These are phyloP conservation scores for Chromoteleia sp. DNA, from an alignment of 2,888 invertebrate genomes.

Conservation along the genomic window DNA sequence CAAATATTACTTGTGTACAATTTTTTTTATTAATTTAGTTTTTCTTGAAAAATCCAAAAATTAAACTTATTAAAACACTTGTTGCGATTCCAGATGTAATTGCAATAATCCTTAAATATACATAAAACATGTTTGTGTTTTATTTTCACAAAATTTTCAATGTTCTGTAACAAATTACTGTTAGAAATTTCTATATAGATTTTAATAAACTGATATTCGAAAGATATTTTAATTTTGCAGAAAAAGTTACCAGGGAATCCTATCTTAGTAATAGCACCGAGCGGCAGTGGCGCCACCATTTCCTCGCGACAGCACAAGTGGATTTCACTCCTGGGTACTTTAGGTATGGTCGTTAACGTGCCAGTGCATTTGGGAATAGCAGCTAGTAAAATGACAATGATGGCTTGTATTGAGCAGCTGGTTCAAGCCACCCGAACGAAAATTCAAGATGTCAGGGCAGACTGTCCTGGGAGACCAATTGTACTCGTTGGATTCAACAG, in stretches of 20 bases:
- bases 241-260: constrained; percentile 89
- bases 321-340: constrained; percentile 88
- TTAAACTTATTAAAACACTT: no score
- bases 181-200: no score
- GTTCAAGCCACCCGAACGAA: constrained; percentile 89
- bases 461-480: constrained; percentile 89
- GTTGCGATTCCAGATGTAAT: no score
- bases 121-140: no score
- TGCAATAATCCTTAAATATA: no score
- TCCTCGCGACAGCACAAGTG: constrained; percentile 89
- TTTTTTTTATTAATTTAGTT: no score
- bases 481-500: constrained; percentile 92
- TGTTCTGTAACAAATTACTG: no score
- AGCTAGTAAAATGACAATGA: constrained; percentile 85
- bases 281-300: constrained; percentile 84
- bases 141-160: no score
- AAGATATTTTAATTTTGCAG: constrained; percentile 82
- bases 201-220: not conserved
- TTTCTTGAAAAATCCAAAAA: no score
- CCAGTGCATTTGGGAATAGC: constrained; percentile 85
- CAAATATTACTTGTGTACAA: no score
- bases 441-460: constrained; percentile 89
- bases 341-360: constrained; percentile 89
- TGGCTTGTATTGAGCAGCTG: constrained; percentile 87
- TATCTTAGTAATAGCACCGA: constrained; percentile 88